phyloP scores from a whole-genome alignment of 1,140 invertebrate genomes.

The Euglossa dilemma region DNA sequence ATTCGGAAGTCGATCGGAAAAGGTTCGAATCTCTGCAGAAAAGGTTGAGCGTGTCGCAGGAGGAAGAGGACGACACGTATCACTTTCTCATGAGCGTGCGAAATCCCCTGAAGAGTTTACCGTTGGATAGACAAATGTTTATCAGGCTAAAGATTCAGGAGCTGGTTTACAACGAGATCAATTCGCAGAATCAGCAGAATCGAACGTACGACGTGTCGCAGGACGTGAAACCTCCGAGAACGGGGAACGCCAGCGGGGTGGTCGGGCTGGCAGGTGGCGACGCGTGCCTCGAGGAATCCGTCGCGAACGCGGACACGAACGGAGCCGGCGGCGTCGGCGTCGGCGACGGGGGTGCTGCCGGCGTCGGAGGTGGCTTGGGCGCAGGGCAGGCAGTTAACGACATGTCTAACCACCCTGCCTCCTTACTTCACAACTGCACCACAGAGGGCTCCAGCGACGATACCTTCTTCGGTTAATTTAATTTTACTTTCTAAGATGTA shows the following conservation, averaged over 20 bases:
- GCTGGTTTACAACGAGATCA: constrained; percentile 74
- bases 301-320: neutral
- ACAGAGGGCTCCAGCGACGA: constrained; percentile 63
- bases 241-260: neutral
- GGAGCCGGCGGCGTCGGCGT: neutral
- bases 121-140: constrained; percentile 74
- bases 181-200: constrained; percentile 64
- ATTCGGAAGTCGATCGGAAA: constrained; percentile 64
- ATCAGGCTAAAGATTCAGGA: constrained; percentile 77
- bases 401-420: constrained; percentile 42
- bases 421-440: constrained; percentile 66
- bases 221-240: constrained; percentile 61
- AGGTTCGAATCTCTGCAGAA: constrained; percentile 67
- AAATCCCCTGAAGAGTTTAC: constrained; percentile 71
- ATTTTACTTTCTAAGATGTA: constrained; percentile 56
- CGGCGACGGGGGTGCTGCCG: neutral
- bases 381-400: constrained; percentile 38
- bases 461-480: constrained; percentile 66
- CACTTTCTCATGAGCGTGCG: constrained; percentile 76
- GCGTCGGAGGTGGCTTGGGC: neutral
- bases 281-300: neutral
- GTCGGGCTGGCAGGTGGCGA: neutral
- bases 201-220: constrained; percentile 57
- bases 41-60: constrained; percentile 51
- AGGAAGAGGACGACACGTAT: constrained; percentile 74